Conservation (phyloP, 2,888 invertebrate genomes). For the Eledone cirrhosa region DNA sequence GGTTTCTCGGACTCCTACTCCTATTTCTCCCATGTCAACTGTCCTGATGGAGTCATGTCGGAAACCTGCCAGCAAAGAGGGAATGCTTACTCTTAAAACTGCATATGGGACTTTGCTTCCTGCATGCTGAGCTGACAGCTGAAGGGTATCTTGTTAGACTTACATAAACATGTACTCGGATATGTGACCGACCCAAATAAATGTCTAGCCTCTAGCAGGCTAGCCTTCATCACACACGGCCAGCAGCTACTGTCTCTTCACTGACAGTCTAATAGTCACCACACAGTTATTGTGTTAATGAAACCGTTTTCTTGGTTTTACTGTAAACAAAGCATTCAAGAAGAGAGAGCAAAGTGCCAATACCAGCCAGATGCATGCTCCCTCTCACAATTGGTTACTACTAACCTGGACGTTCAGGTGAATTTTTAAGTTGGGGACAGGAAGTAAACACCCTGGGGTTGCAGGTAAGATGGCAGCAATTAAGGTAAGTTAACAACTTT, state of each 20-base stretch:
- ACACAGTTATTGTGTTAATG: slow-evolving; percentile 15
- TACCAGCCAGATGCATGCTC: slow-evolving; percentile 30
- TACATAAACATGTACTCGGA: slow-evolving; percentile 3
- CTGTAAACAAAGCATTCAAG: slow-evolving; percentile 24
- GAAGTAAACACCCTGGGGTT: slow-evolving; percentile 29
- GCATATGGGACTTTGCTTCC: slow-evolving; percentile 29
- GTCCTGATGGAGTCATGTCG: slow-evolving; percentile 50
- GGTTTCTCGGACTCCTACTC: slow-evolving; percentile 6
- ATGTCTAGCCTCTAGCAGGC: slow-evolving; percentile 16
- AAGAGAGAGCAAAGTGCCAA: slow-evolving; percentile 25
- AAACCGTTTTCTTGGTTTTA: slow-evolving; percentile 17
- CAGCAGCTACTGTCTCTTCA: slow-evolving; percentile 15
- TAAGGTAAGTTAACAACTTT: slow-evolving; percentile 27
- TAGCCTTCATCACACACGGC: not conserved
- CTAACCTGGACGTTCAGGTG: slow-evolving; percentile 25
- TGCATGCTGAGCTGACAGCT: slow-evolving; percentile 23
- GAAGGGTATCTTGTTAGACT: slow-evolving; percentile 21
- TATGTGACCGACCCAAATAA: slow-evolving; percentile 19
- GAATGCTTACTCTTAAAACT: slow-evolving; percentile 9
- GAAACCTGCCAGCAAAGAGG: slow-evolving; percentile 35
- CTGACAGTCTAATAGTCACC: not conserved
- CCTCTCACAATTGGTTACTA: slow-evolving; percentile 25
- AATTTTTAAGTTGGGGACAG: slow-evolving; percentile 27
- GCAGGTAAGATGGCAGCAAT: slow-evolving; percentile 20
- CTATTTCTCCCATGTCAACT: slow-evolving; percentile 41